Conservation (phyloP, 2,113 vertebrate genomes). For the Sylvilagus bachmani region DNA sequence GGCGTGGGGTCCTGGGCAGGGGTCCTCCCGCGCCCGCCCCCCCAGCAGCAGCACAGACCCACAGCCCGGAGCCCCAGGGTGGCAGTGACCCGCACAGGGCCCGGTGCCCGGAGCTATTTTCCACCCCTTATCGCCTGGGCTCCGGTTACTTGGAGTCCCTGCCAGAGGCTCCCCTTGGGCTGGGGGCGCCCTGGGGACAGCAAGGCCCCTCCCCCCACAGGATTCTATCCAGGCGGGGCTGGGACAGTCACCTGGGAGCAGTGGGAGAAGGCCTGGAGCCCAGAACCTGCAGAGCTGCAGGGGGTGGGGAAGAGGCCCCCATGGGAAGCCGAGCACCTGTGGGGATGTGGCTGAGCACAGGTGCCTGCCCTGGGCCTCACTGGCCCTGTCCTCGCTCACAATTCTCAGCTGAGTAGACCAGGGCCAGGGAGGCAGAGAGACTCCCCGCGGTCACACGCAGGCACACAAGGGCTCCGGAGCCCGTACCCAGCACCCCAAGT, state of each 20-base stretch:
- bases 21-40: background rate
- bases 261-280: too few relatives aligned
- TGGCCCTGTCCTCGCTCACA: background rate
- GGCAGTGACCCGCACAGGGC: background rate
- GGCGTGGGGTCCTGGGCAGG: too few relatives aligned
- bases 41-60: background rate
- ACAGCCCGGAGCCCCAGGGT: background rate
- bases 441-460: background rate
- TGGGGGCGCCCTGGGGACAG: too few relatives aligned
- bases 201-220: too few relatives aligned
- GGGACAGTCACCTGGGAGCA: too few relatives aligned
- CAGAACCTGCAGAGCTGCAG: too few relatives aligned
- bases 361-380: too few relatives aligned
- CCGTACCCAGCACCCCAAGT: background rate
- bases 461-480: background rate
- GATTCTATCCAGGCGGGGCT: too few relatives aligned
- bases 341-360: too few relatives aligned
- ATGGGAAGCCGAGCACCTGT: too few relatives aligned
- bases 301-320: too few relatives aligned
- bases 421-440: background rate
- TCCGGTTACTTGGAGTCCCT: slow-evolving; percentile 41
- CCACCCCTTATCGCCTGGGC: slow-evolving; percentile 63
- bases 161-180: too few relatives aligned
- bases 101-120: slow-evolving; percentile 57
- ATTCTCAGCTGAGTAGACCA: background rate